Evolutionary conservation across 2,888 invertebrate species (phyloP).

Genomic region (Hypselothyrea guttata): DNA sequence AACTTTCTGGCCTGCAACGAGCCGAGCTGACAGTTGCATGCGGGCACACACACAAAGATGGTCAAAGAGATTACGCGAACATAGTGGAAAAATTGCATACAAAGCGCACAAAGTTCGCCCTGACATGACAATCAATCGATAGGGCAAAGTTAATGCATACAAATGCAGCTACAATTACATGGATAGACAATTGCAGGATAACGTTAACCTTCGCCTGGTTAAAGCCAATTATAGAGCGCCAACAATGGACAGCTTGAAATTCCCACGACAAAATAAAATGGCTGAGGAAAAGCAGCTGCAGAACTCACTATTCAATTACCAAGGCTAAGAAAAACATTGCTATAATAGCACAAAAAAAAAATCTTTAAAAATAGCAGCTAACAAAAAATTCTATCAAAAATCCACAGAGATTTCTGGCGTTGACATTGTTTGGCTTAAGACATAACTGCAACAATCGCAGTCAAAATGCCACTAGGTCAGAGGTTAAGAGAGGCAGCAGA

Average conservation of each 20-base stretch:
- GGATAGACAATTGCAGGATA: slow-evolving; percentile 8
- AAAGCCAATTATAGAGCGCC: slow-evolving; percentile 52
- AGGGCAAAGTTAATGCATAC: slow-evolving; percentile 14
- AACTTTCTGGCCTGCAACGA: slow-evolving; percentile 16
- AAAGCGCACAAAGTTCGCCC: slow-evolving; percentile 12
- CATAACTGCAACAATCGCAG: slow-evolving; percentile 13
- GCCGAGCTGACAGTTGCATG: slow-evolving; percentile 35
- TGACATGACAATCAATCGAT: slow-evolving; percentile 49
- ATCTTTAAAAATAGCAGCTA: not conserved
- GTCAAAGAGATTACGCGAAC: slow-evolving; percentile 35
- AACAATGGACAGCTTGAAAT: slow-evolving; percentile 35
- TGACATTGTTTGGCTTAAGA: slow-evolving; percentile 63
- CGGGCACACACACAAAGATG: slow-evolving; percentile 51
- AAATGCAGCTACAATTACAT: not conserved
- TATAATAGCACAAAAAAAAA: slow-evolving; percentile 5
- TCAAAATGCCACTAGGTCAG: slow-evolving; percentile 5
- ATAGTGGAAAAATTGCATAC: slow-evolving; percentile 12
- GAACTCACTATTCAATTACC: slow-evolving; percentile 29
- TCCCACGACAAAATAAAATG: slow-evolving; percentile 60
- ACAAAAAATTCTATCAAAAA: slow-evolving; percentile 27
- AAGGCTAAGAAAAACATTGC: slow-evolving; percentile 25
- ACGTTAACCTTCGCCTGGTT: slow-evolving; percentile 34
- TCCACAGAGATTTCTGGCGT: slow-evolving; percentile 35
- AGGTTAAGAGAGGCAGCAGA: not conserved
- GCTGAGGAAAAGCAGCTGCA: not conserved